Base-by-base conservation (phyloP, 2,113 vertebrate species). In the Xiphophorus maculatus region DNA sequence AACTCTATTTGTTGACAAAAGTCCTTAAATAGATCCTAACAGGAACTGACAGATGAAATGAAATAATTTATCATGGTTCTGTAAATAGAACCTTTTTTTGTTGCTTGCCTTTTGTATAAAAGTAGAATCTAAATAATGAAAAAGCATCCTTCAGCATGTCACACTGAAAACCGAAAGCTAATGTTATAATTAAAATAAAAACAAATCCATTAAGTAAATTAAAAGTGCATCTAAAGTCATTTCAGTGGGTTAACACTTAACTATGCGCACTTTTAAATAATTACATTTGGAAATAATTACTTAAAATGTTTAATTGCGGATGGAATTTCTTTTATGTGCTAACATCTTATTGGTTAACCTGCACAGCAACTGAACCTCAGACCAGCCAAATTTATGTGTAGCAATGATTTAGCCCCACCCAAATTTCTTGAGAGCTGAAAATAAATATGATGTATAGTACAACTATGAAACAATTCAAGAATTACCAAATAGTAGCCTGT, bases 11-110 rank as follows among this genome's bases (percentile, higher is more conserved):
- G 14, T 77, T 79, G 60, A 84, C 48, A 17, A 22, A 51, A 22
- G 19, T 19, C 48, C 48, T 54, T 19, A 19, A 54, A 22, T 15
- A 15, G 14, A 42, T 19, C 48, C 40, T 77, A 80, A 77, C 58
- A 54, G 80, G 33, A 78, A 35, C 35, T 68, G 73, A 81, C 77
- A 66, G 44, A 62, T 60, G 65, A 69, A 82, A 77, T 69, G 74
- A 65, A 72, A 79, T 74, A 74, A 61, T 44, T 77, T 69, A 37
- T 63, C 66, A 44, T 64, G 64, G 30, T 40, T 30, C 44, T 65
- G 2, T 28, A n/a, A 83, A 61, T 58, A 27, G 51, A 70, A 32
- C 35, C 2, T 6, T 6, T 37, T 51, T 67, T 37, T 37, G 35
- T 37, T 37, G 35, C 35, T 37, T 12, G 28, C 28, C 14, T 30